Percentiles rank a stretch among this genome's conserved stretches.
Conservation (phyloP, 2,888 invertebrate genomes). For the Diachrysia chrysitis region DNA sequence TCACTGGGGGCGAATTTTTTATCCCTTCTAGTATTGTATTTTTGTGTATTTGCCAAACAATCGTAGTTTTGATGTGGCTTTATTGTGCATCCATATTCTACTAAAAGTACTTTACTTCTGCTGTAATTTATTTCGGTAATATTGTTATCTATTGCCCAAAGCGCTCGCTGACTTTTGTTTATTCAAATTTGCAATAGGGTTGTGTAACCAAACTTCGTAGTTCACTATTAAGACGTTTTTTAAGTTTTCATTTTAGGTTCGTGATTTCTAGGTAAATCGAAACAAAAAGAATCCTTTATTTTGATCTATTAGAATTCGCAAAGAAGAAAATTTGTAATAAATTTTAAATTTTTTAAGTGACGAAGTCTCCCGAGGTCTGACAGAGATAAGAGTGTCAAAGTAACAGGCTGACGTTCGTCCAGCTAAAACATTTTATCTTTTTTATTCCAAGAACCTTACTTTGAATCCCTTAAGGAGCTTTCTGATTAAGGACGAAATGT, state of each 20-base stretch:
- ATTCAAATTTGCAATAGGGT: background rate
- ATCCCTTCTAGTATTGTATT: conserved; percentile 38
- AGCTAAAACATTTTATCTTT: conserved; percentile 53
- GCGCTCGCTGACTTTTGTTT: conserved; percentile 7
- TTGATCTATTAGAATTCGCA: conserved; percentile 12
- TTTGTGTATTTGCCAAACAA: conserved; percentile 50
- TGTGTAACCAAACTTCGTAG: background rate
- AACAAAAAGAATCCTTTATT: conserved; percentile 6
- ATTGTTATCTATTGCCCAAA: conserved; percentile 39
- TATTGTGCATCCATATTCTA: conserved; percentile 48
- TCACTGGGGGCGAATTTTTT: conserved; percentile 46
- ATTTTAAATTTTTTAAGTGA: conserved; percentile 48
- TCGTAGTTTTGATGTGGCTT: conserved; percentile 37
- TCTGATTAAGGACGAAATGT: conserved; percentile 40
- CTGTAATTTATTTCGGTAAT: conserved; percentile 39
- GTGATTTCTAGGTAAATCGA: background rate
- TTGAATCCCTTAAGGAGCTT: conserved; percentile 36
- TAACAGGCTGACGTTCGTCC: conserved; percentile 32
- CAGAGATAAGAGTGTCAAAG: conserved; percentile 51
- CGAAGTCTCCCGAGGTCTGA: conserved; percentile 36
- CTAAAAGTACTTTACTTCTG: conserved; percentile 33
- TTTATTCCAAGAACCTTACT: conserved; percentile 39
- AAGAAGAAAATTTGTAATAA: conserved; percentile 24
- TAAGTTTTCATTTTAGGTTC: background rate
- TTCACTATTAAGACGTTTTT: background rate